These are phyloP conservation scores for Sepioteuthis lessoniana DNA, from an alignment of 2,888 invertebrate genomes.

Conservation along the genomic window DNA sequence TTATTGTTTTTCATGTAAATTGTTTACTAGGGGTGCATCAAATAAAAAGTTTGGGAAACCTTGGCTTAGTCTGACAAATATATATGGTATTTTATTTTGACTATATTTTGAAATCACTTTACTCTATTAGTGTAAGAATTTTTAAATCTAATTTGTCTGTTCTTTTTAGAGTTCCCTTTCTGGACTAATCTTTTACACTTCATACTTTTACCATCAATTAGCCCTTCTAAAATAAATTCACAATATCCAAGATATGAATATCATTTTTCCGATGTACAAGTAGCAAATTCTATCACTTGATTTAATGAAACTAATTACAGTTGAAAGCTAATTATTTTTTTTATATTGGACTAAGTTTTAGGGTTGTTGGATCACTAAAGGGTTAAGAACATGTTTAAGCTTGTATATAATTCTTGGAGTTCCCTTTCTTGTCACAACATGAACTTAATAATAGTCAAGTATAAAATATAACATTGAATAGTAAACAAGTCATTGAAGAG, in stretches of 20 bases:
- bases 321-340: not conserved
- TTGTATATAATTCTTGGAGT: not conserved
- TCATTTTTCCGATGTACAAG: not conserved
- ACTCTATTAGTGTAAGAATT: too few species aligned
- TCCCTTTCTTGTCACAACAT: not conserved
- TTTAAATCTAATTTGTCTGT: too few species aligned
- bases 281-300: not conserved
- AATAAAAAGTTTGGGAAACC: too few species aligned
- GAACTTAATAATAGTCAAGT: not conserved
- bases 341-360: not conserved
- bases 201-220: too few species aligned
- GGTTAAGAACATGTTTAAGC: not conserved
- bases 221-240: not conserved
- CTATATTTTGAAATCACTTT: too few species aligned
- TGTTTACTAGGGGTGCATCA: too few species aligned
- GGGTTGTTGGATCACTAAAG: not conserved
- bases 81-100: too few species aligned
- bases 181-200: too few species aligned
- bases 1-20: too few species aligned
- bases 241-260: not conserved
- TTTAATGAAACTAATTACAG: constrained; percentile 13
- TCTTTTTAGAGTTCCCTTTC: too few species aligned
- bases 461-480: not conserved
- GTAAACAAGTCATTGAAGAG: not conserved
- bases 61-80: too few species aligned